Conservation (phyloP, 2,797 vertebrate genomes). For the Lophotriccus pileatus region DNA sequence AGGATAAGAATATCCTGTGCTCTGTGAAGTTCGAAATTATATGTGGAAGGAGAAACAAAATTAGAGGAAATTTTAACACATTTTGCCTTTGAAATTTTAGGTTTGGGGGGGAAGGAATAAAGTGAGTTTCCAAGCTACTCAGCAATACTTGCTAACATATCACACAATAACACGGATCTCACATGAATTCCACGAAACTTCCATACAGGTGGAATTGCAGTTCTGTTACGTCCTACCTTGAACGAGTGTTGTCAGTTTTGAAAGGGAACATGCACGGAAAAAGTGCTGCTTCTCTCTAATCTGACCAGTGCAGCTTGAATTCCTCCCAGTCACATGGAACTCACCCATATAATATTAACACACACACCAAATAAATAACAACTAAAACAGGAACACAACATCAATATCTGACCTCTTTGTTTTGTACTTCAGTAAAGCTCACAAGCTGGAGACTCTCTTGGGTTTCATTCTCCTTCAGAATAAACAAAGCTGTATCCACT, state of each 20-base stretch:
- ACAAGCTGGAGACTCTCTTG: constrained; percentile 81
- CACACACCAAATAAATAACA: background rate
- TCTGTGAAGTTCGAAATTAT: background rate
- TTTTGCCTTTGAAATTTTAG: background rate
- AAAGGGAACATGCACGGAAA: background rate
- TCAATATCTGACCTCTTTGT: constrained; percentile 81
- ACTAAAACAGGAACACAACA: background rate
- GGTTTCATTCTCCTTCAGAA: constrained; percentile 80
- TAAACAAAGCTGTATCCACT: constrained; percentile 86
- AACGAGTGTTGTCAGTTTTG: background rate
- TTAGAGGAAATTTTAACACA: background rate
- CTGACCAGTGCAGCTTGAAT: background rate
- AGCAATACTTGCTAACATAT: background rate
- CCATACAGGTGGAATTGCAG: background rate
- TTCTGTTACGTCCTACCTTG: background rate
- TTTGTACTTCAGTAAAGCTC: constrained; percentile 84
- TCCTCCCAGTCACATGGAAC: background rate
- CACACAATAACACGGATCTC: background rate
- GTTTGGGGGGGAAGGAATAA: background rate
- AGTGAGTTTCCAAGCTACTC: background rate
- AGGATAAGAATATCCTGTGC: background rate
- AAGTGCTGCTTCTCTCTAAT: background rate
- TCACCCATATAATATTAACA: background rate
- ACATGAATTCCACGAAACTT: background rate
- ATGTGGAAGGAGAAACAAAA: background rate